Base-by-base conservation (phyloP, 1,140 invertebrate genomes). In the Cyclina sinensis region DNA sequence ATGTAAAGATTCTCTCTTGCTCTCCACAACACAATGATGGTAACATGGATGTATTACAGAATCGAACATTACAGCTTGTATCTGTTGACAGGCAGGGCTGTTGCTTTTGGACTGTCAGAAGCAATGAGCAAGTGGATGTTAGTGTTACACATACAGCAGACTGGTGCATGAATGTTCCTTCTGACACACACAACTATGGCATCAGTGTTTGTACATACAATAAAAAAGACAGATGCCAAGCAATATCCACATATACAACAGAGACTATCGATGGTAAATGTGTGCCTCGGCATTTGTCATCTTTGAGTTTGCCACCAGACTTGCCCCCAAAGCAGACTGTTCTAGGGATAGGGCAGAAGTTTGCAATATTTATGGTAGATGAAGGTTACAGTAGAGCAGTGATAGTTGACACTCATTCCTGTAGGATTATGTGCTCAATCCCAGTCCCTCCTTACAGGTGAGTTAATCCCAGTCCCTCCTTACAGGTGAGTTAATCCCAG, bases 341-440 rank as follows among this genome's bases (percentile, higher is more conserved):
- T 7, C 46, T 88, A 24, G 86, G 86, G 7, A 54, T 88, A 21
- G 86, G 86, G 30, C 86, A 82, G 79, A 88, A 82, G 68, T 88
- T 88, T 88, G 86, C 86, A 30, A 54, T 88, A 27, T 88, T 81
- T 35, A 82, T 88, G 65, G 86, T 88, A 9, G 86, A 88, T 76
- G 86, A 88, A 35, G 78, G 78, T 14, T 88, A 88, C 37, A 88
- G 79, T 39, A n/a, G 86, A 46, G 86, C 62, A 24, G 70, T 88
- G 18, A 51, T 88, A 7, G 48, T 88, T 24, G 86, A 88, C 73
- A 74, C 48, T 12, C 86, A 88, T 54, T 73, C 86, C 9, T 43
- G 65, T 32, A 81, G 86, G 37, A 65, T 74, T 2, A 73, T 88
- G 86, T 88, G 78, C 39, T 73, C 86, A 7, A 88, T 88, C 32